Evolutionary conservation across 2,888 invertebrate genomes (phyloP).

Genomic region (Nephrotoma guestfalica): DNA sequence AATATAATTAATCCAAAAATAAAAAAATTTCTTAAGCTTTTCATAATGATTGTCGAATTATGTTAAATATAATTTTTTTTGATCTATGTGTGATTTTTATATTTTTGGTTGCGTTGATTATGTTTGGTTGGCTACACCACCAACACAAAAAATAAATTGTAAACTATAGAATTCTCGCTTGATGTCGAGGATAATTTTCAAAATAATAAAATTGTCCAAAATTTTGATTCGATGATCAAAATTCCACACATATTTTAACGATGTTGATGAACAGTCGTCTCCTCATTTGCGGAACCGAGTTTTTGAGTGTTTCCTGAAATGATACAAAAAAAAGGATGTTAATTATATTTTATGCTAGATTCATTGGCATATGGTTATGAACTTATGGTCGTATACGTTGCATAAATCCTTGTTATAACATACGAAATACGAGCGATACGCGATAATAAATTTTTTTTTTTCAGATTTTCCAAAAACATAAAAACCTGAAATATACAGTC

Average conservation of each 20-base stretch:
- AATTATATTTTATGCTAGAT: not conserved
- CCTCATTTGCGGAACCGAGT: not conserved
- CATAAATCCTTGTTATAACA: not conserved
- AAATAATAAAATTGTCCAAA: not conserved
- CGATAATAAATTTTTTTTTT: not conserved
- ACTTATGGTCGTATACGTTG: not conserved
- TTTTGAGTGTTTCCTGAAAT: not conserved
- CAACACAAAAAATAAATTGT: not conserved
- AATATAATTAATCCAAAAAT: constrained; percentile 3
- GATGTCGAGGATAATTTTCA: not conserved
- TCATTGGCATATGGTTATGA: not conserved
- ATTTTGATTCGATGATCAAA: not conserved
- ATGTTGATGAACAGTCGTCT: not conserved
- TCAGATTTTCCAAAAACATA: not conserved
- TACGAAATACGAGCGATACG: not conserved
- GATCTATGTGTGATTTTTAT: not conserved
- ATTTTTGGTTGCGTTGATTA: not conserved
- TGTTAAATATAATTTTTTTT: not conserved
- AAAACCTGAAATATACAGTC: not conserved
- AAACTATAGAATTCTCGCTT: not conserved
- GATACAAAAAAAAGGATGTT: not conserved
- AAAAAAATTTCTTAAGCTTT: not conserved
- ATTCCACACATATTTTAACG: not conserved
- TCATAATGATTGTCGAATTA: constrained; percentile 1
- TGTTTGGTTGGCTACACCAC: not conserved